phyloP scores from a whole-genome alignment of 1,140 invertebrate species.

The Piezodorus guildinii region DNA sequence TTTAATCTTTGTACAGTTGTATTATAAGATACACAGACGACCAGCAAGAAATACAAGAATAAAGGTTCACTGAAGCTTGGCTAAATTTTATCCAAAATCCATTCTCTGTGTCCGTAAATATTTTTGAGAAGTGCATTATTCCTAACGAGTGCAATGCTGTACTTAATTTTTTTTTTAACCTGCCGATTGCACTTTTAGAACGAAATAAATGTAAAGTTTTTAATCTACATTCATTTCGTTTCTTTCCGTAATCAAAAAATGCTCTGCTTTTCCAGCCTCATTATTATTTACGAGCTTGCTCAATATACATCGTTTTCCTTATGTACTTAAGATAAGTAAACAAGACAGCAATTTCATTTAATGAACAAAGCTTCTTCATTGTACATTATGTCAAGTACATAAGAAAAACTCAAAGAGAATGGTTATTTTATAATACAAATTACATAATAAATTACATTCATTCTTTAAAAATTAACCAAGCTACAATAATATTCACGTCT shows the following conservation, averaged over 20 bases:
- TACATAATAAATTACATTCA: background rate
- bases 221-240: no score
- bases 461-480: constrained; percentile 19
- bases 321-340: constrained; percentile 16
- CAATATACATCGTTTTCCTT: constrained; percentile 4
- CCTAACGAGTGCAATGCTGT: constrained; percentile 1
- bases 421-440: background rate
- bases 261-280: no score
- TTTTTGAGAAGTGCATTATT: constrained; percentile 3
- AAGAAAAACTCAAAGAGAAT: constrained; percentile 11
- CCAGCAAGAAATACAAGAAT: constrained; percentile 16
- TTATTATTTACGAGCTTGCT: background rate
- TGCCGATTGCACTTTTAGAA: background rate
- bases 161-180: background rate
- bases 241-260: no score
- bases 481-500: constrained; percentile 17
- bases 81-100: constrained; percentile 14
- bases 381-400: constrained; percentile 15
- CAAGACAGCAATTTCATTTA: background rate
- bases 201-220: no score
- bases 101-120: background rate
- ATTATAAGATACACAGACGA: constrained; percentile 16
- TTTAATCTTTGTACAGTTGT: constrained; percentile 19
- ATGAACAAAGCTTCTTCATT: constrained; percentile 1
- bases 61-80: constrained; percentile 21